Evolutionary conservation across 2,888 invertebrate genomes (phyloP).

Genomic region (Chouioia cunea): DNA sequence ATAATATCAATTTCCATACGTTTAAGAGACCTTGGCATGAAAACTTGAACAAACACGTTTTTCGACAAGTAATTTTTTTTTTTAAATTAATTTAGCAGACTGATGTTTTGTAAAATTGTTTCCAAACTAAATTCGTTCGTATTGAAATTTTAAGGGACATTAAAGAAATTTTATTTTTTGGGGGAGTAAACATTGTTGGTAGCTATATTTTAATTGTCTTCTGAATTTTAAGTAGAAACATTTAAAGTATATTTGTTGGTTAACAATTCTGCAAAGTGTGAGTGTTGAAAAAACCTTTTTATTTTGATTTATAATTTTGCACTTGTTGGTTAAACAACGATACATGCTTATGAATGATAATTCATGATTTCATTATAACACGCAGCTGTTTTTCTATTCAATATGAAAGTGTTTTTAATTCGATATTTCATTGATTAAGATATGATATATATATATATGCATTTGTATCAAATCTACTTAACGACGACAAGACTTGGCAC

Average conservation of each 20-base stretch:
- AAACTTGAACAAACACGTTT: not conserved
- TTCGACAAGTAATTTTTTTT: not conserved
- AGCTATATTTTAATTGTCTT: not conserved
- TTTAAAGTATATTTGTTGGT: too few species aligned
- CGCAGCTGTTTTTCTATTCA: not conserved
- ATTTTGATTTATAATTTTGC: too few species aligned
- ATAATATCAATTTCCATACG: constrained; percentile 38
- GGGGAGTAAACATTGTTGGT: not conserved
- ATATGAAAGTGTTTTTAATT: constrained; percentile 1
- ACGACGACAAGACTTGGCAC: constrained; percentile 16
- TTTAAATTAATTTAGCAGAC: too few species aligned
- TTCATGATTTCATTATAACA: too few species aligned
- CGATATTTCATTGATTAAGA: constrained; percentile 28
- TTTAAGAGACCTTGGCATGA: constrained; percentile 19
- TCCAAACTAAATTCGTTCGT: too few species aligned
- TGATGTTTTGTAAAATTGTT: too few species aligned
- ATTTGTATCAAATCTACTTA: constrained; percentile 36
- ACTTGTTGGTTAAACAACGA: too few species aligned
- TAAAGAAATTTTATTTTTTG: constrained; percentile 8
- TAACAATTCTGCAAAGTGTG: too few species aligned
- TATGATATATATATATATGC: constrained; percentile 33
- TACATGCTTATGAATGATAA: too few species aligned
- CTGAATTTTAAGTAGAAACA: too few species aligned
- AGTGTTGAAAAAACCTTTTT: too few species aligned
- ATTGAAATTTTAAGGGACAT: too few species aligned